Conservation (phyloP, 2,113 vertebrate genomes). For the Eupsittula cactorum region DNA sequence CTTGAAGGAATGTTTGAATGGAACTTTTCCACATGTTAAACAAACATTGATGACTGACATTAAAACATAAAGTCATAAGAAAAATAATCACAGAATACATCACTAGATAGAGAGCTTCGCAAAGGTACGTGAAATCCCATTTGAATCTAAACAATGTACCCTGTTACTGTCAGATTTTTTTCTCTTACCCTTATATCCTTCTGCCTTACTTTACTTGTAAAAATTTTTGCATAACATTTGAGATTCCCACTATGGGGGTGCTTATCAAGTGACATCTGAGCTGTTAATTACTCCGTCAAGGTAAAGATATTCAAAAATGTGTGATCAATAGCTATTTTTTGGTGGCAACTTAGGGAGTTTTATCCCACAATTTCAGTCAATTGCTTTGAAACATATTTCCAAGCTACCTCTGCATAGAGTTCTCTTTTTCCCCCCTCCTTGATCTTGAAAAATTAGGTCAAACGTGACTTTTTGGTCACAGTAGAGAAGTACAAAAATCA, state of each 20-base stretch:
- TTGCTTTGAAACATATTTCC: background rate
- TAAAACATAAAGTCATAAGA: slow-evolving; percentile 41
- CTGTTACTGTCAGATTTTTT: background rate
- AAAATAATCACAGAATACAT: slow-evolving; percentile 45
- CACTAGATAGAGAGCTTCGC: background rate
- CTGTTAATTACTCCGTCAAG: background rate
- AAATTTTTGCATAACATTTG: background rate
- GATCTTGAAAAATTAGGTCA: slow-evolving; percentile 29
- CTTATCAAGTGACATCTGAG: background rate
- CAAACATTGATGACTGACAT: slow-evolving; percentile 52
- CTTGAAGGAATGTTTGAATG: slow-evolving; percentile 61
- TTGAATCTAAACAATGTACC: background rate
- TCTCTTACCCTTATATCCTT: background rate
- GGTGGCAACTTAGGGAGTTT: background rate
- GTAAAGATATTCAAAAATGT: background rate
- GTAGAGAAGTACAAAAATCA: background rate
- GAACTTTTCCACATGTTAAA: slow-evolving; percentile 44
- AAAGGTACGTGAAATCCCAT: background rate
- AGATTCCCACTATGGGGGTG: background rate
- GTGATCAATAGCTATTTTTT: background rate
- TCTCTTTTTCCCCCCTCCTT: background rate
- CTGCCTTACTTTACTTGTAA: background rate
- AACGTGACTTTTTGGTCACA: slow-evolving; percentile 29
- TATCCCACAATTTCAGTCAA: background rate
- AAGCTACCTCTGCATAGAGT: background rate